These are phyloP conservation scores for Agelas oroides DNA, from an alignment of 37 sponge, comb jelly and placozoan genomes.

Conservation along the genomic window DNA sequence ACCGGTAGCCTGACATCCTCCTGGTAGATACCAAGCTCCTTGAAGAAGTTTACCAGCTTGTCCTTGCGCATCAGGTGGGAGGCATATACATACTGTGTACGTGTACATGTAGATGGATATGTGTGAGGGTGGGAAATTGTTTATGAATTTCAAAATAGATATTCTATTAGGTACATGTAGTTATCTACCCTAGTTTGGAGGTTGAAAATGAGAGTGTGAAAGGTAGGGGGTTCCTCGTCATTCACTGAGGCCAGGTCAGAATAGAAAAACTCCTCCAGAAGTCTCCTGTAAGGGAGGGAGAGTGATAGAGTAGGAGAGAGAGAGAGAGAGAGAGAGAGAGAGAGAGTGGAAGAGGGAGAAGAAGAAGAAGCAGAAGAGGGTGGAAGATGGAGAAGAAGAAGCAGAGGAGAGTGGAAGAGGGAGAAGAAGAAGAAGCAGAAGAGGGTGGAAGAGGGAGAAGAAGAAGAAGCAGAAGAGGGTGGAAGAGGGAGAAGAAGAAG, in stretches of 20 bases:
- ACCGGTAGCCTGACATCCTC: conserved; percentile 38
- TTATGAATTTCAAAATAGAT: no score
- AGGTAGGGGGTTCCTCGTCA: conserved; percentile 37
- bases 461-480: not conserved
- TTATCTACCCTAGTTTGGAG: conserved; percentile 10
- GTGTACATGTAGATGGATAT: no score
- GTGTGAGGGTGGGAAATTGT: no score
- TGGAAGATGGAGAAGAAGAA: no score
- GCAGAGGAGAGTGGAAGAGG: no score
- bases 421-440: no score
- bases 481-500: not conserved
- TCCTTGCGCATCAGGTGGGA: conserved; percentile 48
- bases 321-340: not conserved
- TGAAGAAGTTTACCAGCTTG: conserved; percentile 39
- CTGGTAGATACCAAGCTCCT: conserved; percentile 27
- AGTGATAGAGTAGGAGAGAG: no score
- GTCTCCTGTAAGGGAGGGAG: not conserved
- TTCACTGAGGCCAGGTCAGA: conserved; percentile 30
- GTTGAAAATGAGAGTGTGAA: conserved; percentile 44
- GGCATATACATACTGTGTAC: conserved; percentile 27
- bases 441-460: no score
- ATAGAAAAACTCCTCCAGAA: conserved; percentile 32
- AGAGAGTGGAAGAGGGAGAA: not conserved
- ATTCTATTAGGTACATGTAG: no score
- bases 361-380: not conserved